Percentiles rank a stretch among this genome's conserved stretches.
Conservation (phyloP, 2,113 vertebrate genomes). For the Mirza zaza region DNA sequence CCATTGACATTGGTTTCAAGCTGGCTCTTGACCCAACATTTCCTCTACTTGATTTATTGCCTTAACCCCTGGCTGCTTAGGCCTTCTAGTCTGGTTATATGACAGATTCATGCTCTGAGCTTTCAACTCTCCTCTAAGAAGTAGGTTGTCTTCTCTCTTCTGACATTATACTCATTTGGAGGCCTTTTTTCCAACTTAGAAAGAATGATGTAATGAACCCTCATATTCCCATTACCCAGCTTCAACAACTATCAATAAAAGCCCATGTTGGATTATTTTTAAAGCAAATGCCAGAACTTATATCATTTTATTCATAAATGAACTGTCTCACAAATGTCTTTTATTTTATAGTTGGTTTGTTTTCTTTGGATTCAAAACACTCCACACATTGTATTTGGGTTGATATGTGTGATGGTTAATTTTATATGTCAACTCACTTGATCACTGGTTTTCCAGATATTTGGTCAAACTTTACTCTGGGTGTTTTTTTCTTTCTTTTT, state of each 20-base stretch:
- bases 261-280: not conserved
- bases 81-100: not conserved
- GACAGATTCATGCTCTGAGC: not conserved
- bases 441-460: not conserved
- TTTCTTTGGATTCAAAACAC: not conserved
- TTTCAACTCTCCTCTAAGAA: not conserved
- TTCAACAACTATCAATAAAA: constrained; percentile 7
- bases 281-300: constrained; percentile 1
- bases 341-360: not conserved
- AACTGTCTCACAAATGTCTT: not conserved
- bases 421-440: not conserved
- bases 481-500: not conserved
- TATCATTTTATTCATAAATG: constrained; percentile 14
- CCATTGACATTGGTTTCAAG: not conserved
- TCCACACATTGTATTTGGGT: not conserved
- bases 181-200: not conserved
- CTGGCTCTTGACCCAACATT: not conserved
- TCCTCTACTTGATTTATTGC: not conserved
- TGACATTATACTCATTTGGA: not conserved
- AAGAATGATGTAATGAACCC: not conserved
- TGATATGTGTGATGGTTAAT: not conserved
- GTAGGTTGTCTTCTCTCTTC: not conserved
- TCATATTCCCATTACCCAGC: not conserved
- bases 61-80: not conserved
- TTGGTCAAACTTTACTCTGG: not conserved